Evolutionary conservation across 2,113 vertebrate species (phyloP), one percentile per base, ranked within the genome.

Genomic region (Melanerpes formicivorus): DNA sequence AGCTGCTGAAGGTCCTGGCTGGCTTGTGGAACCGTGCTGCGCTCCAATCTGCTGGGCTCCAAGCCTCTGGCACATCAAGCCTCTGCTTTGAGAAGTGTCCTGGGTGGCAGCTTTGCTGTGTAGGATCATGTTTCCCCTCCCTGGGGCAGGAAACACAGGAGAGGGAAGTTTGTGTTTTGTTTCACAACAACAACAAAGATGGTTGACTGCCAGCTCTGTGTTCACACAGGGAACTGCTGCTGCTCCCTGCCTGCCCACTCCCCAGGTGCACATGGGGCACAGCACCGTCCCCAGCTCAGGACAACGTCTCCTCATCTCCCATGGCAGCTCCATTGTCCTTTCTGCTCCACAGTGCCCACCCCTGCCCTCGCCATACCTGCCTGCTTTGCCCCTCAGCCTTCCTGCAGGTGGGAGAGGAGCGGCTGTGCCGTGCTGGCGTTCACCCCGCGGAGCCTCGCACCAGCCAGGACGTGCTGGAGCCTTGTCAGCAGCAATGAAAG

Each of bases 81-180:
- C 29, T 55, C 84, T 76, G 58, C 66, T 88, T 72, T 90, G 77
- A 92, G 91, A 86, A 90, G 4, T 90, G 71, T 76, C 56, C 18
- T 42, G 16, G 63, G 84, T 80, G 79, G 78, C 84, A 80, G 75
- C 59, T 84, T 90, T 87, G 76, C 60, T 40, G 73, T 74, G 70
- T 71, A 86, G 54, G 64, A 85, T 91, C 90, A 26, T 16, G 22
- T 86, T 88, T 91, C 80, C 76, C 69, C 56, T 85, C 72, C 76
- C 85, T 80, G 42, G 48, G 69, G 87, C 84, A 93, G 64, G 64
- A 77, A 89, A 87, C 63, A 70, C 11, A 42, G 52, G 52, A 87
- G 46, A 63, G 71, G 40, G 52, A 77, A 52, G 26, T 71, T 64
- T 83, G 59, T 88, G 44, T 87, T 80, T 90, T 52, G n/a, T 46